Percentiles rank a stretch among this genome's conserved stretches.
phyloP scores from a whole-genome alignment of 2,797 vertebrate species.

The Sciurus carolinensis region DNA sequence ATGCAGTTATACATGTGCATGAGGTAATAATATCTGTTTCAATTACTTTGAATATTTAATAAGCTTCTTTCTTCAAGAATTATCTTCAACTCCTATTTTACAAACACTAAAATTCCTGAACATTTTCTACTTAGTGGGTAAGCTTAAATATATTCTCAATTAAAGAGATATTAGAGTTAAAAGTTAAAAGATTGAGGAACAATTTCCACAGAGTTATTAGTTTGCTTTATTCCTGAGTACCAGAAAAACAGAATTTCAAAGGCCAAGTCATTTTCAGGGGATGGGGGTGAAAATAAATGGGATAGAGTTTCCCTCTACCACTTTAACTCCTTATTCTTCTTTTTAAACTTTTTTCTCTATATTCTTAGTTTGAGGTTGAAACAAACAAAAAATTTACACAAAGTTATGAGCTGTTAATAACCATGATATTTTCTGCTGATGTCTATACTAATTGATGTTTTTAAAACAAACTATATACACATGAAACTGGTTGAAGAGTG shows the following conservation, averaged over 20 bases:
- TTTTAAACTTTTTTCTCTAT: constrained; percentile 12
- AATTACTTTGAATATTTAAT: background rate
- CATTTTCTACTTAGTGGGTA: background rate
- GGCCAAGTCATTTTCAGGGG: background rate
- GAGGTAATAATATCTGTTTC: too few relatives aligned
- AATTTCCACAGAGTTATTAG: background rate
- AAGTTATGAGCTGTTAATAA: constrained; percentile 14
- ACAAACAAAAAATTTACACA: constrained; percentile 8
- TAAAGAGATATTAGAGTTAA: background rate
- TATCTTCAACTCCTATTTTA: background rate
- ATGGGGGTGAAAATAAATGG: background rate
- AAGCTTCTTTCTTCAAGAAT: background rate
- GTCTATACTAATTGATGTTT: constrained; percentile 13
- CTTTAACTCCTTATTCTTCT: background rate
- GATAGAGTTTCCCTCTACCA: background rate
- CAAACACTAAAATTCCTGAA: background rate
- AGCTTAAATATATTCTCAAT: background rate
- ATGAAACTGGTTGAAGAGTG: background rate
- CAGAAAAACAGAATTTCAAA: background rate
- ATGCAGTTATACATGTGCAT: too few relatives aligned
- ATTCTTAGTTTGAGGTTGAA: constrained; percentile 29
- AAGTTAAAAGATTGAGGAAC: background rate
- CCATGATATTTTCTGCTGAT: constrained; percentile 34
- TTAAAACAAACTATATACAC: constrained; percentile 3
- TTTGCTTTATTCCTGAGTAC: background rate